These are phyloP conservation scores for Troides helena DNA, from an alignment of 2,888 invertebrate species.

Conservation along the genomic window DNA sequence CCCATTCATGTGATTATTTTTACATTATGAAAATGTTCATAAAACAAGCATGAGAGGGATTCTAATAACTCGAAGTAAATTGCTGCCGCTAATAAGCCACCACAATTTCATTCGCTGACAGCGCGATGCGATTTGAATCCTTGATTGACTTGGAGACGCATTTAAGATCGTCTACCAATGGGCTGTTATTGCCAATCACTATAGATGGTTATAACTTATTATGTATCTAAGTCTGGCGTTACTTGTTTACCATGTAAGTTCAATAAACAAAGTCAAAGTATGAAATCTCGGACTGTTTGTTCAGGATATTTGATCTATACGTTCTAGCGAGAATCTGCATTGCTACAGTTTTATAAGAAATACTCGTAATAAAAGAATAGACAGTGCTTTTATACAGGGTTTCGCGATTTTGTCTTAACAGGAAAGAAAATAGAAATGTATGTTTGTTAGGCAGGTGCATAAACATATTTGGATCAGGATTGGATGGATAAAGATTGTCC, in stretches of 20 bases:
- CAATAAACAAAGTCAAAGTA: background rate
- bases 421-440: too few species aligned
- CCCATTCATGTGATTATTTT: too few species aligned
- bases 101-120: background rate
- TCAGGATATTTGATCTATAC: slow-evolving; percentile 2
- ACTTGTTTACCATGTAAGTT: background rate
- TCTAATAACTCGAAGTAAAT: background rate
- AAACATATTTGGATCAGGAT: too few species aligned
- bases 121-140: background rate
- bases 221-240: background rate
- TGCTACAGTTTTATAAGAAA: background rate
- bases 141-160: background rate
- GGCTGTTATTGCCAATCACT: too few species aligned
- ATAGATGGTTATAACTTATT: background rate
- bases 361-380: background rate
- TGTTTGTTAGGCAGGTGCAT: too few species aligned
- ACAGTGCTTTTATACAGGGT: background rate
- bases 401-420: too few species aligned
- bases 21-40: too few species aligned
- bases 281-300: background rate
- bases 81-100: background rate
- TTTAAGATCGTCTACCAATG: background rate
- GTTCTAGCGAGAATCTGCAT: background rate
- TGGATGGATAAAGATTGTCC: too few species aligned
- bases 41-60: too few species aligned